Base-by-base conservation (phyloP, 2,888 invertebrate species). In the Euphydryas editha region DNA sequence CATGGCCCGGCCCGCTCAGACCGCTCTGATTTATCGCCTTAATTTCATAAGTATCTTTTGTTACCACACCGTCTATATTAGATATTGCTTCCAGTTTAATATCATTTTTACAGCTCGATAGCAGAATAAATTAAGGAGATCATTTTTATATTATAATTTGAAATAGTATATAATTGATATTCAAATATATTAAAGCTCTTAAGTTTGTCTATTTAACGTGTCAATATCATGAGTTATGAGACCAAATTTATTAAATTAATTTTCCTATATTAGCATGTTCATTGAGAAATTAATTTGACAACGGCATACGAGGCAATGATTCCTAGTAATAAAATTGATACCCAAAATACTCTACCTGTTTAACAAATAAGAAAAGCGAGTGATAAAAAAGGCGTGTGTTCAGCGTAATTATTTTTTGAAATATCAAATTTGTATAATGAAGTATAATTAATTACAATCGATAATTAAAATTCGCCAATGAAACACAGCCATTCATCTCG, bases 11-110 rank as follows among this genome's bases (percentile, higher is more conserved):
- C 80, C 79, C 82, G 79, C 80, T 79, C 82, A 78, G 79, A 76
- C 77, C 81, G 79, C 75, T 80, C 83, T 90, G 91, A 92, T 92
- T 92, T 92, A 92, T 92, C 81, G 86, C 85, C 85, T 90, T 91
- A 91, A 92, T 92, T 92, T 92, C 90, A 90, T 91, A 92, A 92
- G 90, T 90, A 88, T 87, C 90, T 91, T 90, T 91, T 91, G 91
- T 92, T 89, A 85, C 82, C 81, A 78, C 76, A 80, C 78, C 84
- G 81, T 88, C 85, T 73, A 73, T 75, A 73, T 69, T 72, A 75
- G 74, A 68, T 69, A 72, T 73, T 71, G 69, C 71, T 64, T 56
- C 60, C 65, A 71, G 65, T 74, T 69, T 72, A 72, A 73, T 75
- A 72, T 74, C 70, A 42, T 70, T 69, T 68, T 65, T 65, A 47